These are phyloP conservation scores for Dasypolia templi DNA, from an alignment of 2,888 invertebrate genomes.

Conservation along the genomic window DNA sequence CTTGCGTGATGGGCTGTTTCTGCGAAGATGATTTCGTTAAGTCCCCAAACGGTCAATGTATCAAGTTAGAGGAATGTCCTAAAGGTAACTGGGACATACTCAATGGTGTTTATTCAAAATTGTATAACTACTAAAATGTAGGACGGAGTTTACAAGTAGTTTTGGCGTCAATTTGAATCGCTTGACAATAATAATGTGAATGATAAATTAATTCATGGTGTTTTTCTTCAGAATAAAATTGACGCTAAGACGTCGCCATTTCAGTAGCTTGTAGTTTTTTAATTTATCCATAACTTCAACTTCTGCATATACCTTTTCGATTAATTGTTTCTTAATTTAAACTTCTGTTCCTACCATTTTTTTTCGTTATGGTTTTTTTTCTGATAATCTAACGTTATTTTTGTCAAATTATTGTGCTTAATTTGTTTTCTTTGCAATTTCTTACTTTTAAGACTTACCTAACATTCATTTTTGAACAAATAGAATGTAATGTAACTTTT, in stretches of 20 bases:
- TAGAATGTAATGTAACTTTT: neutral
- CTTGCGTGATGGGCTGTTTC: conserved; percentile 78
- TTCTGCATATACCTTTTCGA: neutral
- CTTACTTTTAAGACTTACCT: neutral
- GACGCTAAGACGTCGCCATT: neutral
- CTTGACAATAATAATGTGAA: neutral
- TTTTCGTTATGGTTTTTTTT: neutral
- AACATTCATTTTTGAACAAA: neutral
- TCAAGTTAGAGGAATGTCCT: conserved; percentile 76
- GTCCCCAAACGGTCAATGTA: conserved; percentile 75
- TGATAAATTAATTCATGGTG: neutral
- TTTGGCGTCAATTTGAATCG: neutral
- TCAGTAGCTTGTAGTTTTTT: neutral
- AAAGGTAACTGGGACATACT: conserved; percentile 69
- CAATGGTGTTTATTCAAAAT: conserved; percentile 23
- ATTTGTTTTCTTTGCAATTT: neutral
- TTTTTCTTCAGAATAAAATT: neutral
- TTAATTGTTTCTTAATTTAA: neutral
- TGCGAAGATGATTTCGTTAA: conserved; percentile 77
- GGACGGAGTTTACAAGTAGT: no score
- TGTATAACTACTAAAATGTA: neutral
- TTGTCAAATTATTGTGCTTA: neutral
- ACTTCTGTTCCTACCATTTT: no score
- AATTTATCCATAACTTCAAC: neutral
- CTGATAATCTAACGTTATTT: no score